phyloP scores from a whole-genome alignment of 2,113 vertebrate species.

The Melierax canorus region DNA sequence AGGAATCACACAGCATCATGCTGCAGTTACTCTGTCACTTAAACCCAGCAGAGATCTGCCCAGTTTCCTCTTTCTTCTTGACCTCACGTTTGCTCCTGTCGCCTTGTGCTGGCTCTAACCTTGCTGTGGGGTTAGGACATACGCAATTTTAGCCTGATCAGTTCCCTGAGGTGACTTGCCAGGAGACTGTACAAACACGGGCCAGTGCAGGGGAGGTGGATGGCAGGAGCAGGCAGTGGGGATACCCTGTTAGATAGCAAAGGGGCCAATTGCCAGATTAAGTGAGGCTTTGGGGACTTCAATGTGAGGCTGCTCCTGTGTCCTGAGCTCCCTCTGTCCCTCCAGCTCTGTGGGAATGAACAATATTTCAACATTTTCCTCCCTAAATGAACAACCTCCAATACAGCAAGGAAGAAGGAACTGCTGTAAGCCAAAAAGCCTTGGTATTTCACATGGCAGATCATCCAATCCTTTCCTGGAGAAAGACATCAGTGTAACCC shows the following conservation, averaged over 20 bases:
- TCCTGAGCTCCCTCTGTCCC: background rate
- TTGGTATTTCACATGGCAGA: background rate
- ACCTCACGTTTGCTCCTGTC: background rate
- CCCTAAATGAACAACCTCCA: background rate
- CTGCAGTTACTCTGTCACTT: background rate
- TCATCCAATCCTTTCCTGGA: background rate
- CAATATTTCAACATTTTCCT: background rate
- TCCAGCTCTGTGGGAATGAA: background rate
- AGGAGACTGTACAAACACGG: background rate
- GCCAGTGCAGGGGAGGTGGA: background rate
- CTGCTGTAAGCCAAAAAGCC: background rate
- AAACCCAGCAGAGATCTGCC: background rate
- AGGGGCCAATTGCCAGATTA: background rate
- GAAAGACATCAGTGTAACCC: background rate
- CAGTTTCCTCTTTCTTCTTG: background rate
- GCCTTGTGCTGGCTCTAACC: background rate
- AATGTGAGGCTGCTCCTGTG: background rate
- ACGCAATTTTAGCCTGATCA: fast-evolving
- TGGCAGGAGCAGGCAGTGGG: background rate
- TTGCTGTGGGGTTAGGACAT: background rate
- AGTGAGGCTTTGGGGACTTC: background rate
- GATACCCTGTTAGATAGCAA: background rate
- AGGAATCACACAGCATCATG: background rate
- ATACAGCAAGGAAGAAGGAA: background rate
- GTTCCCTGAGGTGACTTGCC: background rate